Evolutionary conservation across 2,113 vertebrate genomes (phyloP), one percentile per base, ranked within the genome.

Genomic region (Tricholaema leucomelas): DNA sequence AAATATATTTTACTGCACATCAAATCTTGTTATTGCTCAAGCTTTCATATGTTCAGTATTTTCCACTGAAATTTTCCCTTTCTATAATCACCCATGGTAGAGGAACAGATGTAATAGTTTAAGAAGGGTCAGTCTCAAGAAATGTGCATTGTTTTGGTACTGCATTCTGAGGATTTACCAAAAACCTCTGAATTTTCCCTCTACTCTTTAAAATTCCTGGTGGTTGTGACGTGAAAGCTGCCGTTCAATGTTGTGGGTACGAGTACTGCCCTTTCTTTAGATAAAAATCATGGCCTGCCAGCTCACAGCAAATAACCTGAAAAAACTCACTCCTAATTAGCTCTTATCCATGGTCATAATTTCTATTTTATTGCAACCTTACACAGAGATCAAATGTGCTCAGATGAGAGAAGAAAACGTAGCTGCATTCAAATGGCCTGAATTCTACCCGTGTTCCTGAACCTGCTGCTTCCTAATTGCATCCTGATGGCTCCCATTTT

Each of bases 391-490:
- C 38, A 27, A 50, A 82, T n/a, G n/a, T 30, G 46, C 54, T 64
- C 58, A 40, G 40, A 40, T 40, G 40, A 76, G 67, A 61, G 65
- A 71, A 72, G 59, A 81, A 89, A 85, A 87, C 48, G 19, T 40
- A 81, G n/a, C 71, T 80, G 20, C 58, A 85, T 94, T 72, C 50
- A 79, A 85, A 75, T 72, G 28, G 19, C 77, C 90, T 87, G 78
- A 69, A 60, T 93, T 87, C 90, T 95, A 10, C 70, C 15, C 35
- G 48, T 84, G 78, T 75, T 91, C 38, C 56, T 84, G 70, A 71
- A 75, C 84, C 73, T 94, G 81, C 61, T 93, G 84, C 71, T 93
- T 81, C 61, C 81, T 94, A 74, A 84, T 93, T 86, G 77, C 66
- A 30, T 91, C 70, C 84, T 84, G 61, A 78, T 91, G 87, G 81